A percentile compares a stretch with the other conserved stretches of the same genome.
Evolutionary conservation across 92 coral and sea anemone genomes (phyloP).

Genomic region (Phenganax subtilis): DNA sequence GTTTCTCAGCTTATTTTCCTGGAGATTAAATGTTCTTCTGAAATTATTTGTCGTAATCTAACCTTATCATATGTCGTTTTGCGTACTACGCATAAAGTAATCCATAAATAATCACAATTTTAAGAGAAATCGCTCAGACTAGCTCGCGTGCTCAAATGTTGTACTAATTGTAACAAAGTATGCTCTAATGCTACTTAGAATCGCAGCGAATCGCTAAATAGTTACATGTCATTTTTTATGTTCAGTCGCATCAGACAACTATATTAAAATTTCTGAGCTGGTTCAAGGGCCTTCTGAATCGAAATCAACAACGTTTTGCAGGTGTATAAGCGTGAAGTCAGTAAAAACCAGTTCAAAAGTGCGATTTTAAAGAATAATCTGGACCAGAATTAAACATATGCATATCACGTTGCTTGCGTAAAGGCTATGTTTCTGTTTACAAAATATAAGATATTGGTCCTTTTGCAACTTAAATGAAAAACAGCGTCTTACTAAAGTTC

Average conservation of each 20-base stretch:
- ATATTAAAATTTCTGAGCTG: neutral
- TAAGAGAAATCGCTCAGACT: neutral
- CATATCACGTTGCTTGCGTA: neutral
- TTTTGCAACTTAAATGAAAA: neutral
- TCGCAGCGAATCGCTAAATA: neutral
- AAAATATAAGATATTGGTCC: neutral
- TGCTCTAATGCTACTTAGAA: neutral
- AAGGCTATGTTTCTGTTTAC: neutral
- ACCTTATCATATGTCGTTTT: neutral
- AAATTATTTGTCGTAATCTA: neutral
- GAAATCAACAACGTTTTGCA: neutral
- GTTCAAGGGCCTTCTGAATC: neutral
- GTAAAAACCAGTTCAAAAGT: neutral
- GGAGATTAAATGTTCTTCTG: neutral
- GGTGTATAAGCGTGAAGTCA: neutral
- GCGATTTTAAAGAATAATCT: neutral
- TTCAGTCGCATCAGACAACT: neutral
- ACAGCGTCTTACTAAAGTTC: no score
- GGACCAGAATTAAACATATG: neutral
- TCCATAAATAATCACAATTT: neutral
- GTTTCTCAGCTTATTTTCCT: neutral
- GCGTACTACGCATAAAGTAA: constrained; percentile 7
- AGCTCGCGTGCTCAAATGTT: constrained; percentile 4
- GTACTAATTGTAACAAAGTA: constrained; percentile 1
- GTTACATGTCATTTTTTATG: neutral